phyloP scores from a whole-genome alignment of 2,113 vertebrate species.

The Dromiciops gliroides region DNA sequence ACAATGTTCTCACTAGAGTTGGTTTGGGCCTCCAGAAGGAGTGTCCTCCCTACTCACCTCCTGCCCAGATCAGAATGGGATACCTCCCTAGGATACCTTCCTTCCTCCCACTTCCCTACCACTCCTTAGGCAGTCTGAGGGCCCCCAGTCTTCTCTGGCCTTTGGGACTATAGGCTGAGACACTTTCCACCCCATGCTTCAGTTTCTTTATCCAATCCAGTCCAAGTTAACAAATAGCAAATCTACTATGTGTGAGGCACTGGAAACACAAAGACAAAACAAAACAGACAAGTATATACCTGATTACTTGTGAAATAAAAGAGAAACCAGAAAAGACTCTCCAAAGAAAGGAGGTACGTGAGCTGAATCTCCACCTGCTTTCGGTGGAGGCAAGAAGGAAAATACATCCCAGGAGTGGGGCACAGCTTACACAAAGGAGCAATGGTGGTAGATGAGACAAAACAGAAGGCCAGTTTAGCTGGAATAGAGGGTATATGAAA shows the following conservation, averaged over 20 bases:
- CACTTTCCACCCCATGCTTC: not conserved
- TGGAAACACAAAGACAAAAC: not conserved
- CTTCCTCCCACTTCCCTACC: not conserved
- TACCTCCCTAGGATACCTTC: not conserved
- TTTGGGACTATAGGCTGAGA: not conserved
- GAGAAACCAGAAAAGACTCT: not conserved
- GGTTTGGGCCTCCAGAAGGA: not conserved
- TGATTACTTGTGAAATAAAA: not conserved
- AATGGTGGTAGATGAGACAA: not conserved
- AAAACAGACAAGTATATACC: not conserved
- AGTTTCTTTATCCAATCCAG: conserved; percentile 13
- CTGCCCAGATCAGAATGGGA: not conserved
- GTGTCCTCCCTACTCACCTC: not conserved
- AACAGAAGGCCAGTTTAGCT: not conserved
- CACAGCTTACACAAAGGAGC: not conserved
- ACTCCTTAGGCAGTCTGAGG: not conserved
- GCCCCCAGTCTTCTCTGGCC: not conserved
- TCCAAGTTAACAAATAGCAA: not conserved
- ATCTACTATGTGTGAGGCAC: not conserved
- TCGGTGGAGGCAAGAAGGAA: not conserved
- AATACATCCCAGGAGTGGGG: not conserved
- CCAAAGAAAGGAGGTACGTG: not conserved
- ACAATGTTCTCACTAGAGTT: not conserved
- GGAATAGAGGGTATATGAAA: not conserved
- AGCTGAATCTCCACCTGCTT: not conserved